Percentiles rank a stretch among this genome's conserved stretches.
Conservation (phyloP, 2,113 vertebrate species). For the Otus sunia region DNA sequence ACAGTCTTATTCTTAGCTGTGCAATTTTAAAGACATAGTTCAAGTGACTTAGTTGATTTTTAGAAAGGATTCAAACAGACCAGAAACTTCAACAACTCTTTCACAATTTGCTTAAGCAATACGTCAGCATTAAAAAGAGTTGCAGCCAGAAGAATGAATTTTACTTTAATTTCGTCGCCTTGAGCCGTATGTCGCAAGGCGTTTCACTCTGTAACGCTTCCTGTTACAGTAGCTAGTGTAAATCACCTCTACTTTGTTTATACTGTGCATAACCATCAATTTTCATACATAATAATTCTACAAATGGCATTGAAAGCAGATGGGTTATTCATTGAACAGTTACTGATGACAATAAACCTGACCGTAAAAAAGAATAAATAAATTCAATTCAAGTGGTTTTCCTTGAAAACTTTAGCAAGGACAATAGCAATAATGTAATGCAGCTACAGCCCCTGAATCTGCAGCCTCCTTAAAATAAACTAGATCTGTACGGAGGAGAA, state of each 20-base stretch:
- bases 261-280: background rate
- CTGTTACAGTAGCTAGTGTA: conserved; percentile 6
- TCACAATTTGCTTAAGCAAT: conserved; percentile 34
- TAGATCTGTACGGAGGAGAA: background rate
- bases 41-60: background rate
- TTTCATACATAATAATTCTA: background rate
- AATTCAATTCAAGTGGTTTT: background rate
- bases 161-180: background rate
- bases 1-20: background rate
- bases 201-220: conserved; percentile 1
- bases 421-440: background rate
- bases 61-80: background rate
- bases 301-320: background rate
- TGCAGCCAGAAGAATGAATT: conserved; percentile 14
- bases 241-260: background rate
- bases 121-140: background rate
- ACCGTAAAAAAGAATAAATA: background rate
- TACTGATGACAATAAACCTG: background rate
- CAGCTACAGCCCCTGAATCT: background rate
- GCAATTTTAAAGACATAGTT: background rate
- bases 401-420: background rate
- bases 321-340: background rate
- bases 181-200: background rate
- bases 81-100: background rate
- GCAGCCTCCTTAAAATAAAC: background rate